These are phyloP conservation scores for Drosophila quinaria DNA, from an alignment of 2,888 invertebrate genomes.

Conservation along the genomic window DNA sequence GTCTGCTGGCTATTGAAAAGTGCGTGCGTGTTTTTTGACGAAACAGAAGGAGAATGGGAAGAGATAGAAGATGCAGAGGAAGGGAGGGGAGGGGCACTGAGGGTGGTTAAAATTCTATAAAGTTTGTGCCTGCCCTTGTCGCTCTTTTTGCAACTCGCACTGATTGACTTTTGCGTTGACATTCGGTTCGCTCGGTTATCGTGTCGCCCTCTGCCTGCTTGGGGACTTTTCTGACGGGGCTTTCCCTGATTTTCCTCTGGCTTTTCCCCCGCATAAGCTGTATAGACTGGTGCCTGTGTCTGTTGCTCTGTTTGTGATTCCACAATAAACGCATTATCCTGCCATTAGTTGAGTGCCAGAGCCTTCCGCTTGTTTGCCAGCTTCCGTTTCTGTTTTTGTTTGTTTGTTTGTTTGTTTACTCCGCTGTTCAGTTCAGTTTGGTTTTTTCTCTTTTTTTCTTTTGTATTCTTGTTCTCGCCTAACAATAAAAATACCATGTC, in stretches of 20 bases:
- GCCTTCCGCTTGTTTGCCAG: constrained; percentile 80
- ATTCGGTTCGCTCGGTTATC: constrained; percentile 72
- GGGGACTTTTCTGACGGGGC: constrained; percentile 26
- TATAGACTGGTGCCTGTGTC: constrained; percentile 6
- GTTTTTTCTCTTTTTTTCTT: constrained; percentile 12
- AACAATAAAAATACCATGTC: constrained; percentile 69
- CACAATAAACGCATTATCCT: constrained; percentile 81
- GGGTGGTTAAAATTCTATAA: constrained; percentile 49
- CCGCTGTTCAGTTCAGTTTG: constrained; percentile 42
- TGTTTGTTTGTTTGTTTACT: constrained; percentile 55
- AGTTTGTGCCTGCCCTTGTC: constrained; percentile 29
- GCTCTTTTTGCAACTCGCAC: constrained; percentile 28
- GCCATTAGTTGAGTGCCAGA: constrained; percentile 82
- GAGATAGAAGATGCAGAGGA: not conserved
- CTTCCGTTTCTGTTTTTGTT: constrained; percentile 67
- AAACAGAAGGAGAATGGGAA: not conserved
- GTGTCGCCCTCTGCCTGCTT: constrained; percentile 46
- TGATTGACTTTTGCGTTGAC: constrained; percentile 80
- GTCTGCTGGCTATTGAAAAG: constrained; percentile 74
- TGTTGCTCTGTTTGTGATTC: constrained; percentile 54
- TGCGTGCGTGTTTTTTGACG: constrained; percentile 61
- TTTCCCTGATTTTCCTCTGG: constrained; percentile 10
- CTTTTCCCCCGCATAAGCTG: not conserved
- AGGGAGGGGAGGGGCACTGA: not conserved
- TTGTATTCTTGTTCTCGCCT: constrained; percentile 37